Conservation (phyloP, 2,113 vertebrate species). For the human region GRCh38 chr6:100227501-100228000, state of each 20-base stretch:
- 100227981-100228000: constrained; percentile 70
- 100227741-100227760: constrained; percentile 12
- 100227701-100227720: background rate
- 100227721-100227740: background rate
- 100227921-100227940: background rate
- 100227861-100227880: background rate
- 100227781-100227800: background rate
- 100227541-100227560: background rate
- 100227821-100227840: background rate
- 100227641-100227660: constrained; percentile 4
- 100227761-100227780: background rate
- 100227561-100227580: background rate
- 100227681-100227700: background rate
- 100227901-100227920: background rate
- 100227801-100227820: background rate
- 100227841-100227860: background rate
- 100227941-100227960: constrained; percentile 14
- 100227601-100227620: background rate
- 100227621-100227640: background rate
- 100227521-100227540: background rate
- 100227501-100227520: background rate
- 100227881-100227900: background rate
- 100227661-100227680: background rate
- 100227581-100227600: background rate
- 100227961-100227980: constrained; percentile 77